Conservation (phyloP, 2,888 invertebrate species). For the Amphipyra tragopoginis region DNA sequence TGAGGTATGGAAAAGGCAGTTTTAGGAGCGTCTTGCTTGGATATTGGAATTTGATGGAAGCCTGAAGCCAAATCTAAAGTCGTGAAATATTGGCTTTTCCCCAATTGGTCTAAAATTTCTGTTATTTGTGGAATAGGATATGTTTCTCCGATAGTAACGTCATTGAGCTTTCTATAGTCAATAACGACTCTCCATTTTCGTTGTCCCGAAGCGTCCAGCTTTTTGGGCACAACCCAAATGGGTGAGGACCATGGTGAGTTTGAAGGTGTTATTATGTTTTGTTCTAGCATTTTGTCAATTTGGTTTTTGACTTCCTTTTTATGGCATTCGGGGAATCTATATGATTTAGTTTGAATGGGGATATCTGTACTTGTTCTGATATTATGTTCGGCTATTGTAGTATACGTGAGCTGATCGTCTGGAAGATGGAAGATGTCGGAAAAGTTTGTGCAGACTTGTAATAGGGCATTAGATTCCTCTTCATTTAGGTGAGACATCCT, state of each 20-base stretch:
- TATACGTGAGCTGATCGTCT: conserved; percentile 2
- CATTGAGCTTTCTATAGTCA: conserved; percentile 4
- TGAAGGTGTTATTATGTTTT: conserved; percentile 11
- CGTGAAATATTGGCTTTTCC: background rate
- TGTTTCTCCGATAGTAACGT: conserved; percentile 2
- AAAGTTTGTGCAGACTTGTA: too few relatives aligned
- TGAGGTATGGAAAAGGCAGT: background rate
- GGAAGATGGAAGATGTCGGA: conserved; percentile 13
- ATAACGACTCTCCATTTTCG: conserved; percentile 4
- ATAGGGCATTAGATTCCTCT: too few relatives aligned
- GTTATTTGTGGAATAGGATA: conserved; percentile 26
- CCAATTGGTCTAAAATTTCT: conserved; percentile 29
- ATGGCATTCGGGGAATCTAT: conserved; percentile 17
- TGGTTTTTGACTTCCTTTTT: conserved; percentile 8
- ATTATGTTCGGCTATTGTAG: conserved; percentile 11
- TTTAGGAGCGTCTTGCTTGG: background rate
- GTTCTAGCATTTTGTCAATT: conserved; percentile 14
- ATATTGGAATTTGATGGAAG: background rate
- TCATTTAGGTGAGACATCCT: too few relatives aligned
- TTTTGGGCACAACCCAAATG: too few relatives aligned
- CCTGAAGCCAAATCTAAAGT: background rate
- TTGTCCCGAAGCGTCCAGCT: background rate
- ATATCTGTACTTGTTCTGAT: conserved; percentile 7
- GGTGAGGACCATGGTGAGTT: conserved; percentile 4
- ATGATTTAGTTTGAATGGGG: conserved; percentile 19